Base-by-base conservation (phyloP, 2,797 vertebrate species). In the Amblyopsis hoosieri region DNA sequence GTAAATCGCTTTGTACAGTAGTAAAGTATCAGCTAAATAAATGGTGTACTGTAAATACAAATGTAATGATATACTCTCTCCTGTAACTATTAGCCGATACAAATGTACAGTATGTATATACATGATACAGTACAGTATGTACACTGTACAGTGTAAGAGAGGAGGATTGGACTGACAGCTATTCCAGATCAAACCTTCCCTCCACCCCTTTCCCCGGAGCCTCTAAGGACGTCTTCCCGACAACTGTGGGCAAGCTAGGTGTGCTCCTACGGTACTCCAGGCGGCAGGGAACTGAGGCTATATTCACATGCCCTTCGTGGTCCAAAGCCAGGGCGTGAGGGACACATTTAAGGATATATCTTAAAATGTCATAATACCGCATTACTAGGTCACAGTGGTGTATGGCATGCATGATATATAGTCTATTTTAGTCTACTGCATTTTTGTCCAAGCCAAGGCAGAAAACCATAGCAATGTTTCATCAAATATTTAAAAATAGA, bases 151-250 rank as follows among this genome's bases (percentile, higher is more conserved):
- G 81, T 23, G 23, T 23, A 78, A 84, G 52, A 72, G 69, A 76
- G 76, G 81, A 86, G 80, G 79, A 88, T 74, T 81, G 79, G 81
- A 82, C 78, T 84, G 91, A 91, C 91, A 93, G 90, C 91, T 89
- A 89, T 86, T 89, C 82, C 84, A 89, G 90, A 92, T 92, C 88
- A 91, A 91, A 92, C 83, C 78, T 76, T 66, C 86, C 90, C 86
- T 85, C 85, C 23, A 51, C 77, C 75, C 80, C 64, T 77, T 79
- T 80, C 79, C 75, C 2, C 69, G 73, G 57, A 87, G 86, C 69
- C 89, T 87, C 91, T 51, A 66, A 85, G 91, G 87, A 85, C 54
- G 13, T 72, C 78, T 67, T 63, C 69, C 72, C 81, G 89, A 86
- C 84, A 88, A 84, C 78, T 70, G 78, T 73, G 76, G 76, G 64